These are phyloP conservation scores for Eristalis intricaria DNA, from an alignment of 2,888 invertebrate species.

Conservation along the genomic window DNA sequence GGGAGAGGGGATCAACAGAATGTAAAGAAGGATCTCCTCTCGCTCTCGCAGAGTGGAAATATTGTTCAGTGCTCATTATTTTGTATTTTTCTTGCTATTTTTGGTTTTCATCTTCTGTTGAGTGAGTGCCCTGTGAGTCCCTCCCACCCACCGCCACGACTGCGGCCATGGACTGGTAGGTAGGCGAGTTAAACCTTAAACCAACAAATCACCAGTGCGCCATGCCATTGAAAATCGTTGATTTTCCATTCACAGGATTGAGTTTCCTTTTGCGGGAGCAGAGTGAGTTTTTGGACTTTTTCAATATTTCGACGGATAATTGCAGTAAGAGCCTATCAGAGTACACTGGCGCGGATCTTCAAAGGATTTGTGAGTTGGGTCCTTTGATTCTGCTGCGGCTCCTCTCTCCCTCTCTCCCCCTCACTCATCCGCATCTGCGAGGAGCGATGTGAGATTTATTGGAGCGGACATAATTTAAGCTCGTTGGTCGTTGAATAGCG, in stretches of 20 bases:
- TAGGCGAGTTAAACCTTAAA: constrained; percentile 40
- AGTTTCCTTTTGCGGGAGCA: constrained; percentile 32
- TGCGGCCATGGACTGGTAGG: not conserved
- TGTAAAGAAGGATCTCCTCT: constrained; percentile 38
- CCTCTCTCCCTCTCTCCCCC: not conserved
- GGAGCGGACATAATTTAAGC: constrained; percentile 42
- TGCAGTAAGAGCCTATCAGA: constrained; percentile 53
- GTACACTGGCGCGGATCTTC: constrained; percentile 34
- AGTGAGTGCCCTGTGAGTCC: not conserved
- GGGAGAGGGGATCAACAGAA: not conserved
- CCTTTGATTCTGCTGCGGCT: constrained; percentile 2
- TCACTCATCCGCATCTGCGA: not conserved
- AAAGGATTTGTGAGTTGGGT: constrained; percentile 28
- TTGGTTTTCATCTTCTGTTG: constrained; percentile 7
- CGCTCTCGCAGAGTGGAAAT: constrained; percentile 31
- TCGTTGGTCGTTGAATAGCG: constrained; percentile 17
- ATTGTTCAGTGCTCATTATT: constrained; percentile 53
- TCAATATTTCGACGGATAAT: constrained; percentile 55
- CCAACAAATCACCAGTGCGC: constrained; percentile 55
- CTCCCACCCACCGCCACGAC: not conserved
- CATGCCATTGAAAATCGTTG: constrained; percentile 60
- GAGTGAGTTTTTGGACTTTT: not conserved
- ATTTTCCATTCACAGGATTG: constrained; percentile 55
- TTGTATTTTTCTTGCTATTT: constrained; percentile 8
- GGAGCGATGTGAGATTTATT: constrained; percentile 43